These are phyloP conservation scores for Laodelphax striatellus DNA, from an alignment of 1,140 invertebrate species.

Conservation along the genomic window DNA sequence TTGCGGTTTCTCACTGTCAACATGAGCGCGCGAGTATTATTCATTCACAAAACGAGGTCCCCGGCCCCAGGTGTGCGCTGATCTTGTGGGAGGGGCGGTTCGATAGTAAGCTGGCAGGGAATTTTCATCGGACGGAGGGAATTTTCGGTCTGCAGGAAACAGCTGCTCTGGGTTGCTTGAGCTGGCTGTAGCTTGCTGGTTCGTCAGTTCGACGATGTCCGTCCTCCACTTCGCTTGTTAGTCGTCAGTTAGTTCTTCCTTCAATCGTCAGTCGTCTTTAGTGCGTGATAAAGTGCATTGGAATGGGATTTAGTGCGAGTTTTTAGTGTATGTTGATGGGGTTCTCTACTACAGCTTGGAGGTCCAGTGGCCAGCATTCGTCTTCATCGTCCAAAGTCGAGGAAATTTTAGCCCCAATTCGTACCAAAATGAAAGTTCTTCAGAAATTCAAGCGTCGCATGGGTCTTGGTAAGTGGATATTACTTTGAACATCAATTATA, in stretches of 20 bases:
- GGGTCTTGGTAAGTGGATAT: conserved; percentile 37
- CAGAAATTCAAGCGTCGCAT: conserved; percentile 44
- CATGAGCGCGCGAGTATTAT: too few relatives aligned
- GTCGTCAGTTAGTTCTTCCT: too few relatives aligned
- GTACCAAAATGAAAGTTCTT: conserved; percentile 43
- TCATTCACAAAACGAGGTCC: too few relatives aligned
- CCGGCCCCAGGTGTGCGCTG: too few relatives aligned
- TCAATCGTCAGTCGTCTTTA: not conserved
- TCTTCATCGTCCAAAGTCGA: conserved; percentile 13
- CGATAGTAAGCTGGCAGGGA: not conserved
- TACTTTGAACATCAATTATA: not conserved
- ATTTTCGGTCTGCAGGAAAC: not conserved
- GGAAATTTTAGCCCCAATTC: conserved; percentile 35
- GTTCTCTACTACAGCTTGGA: not conserved
- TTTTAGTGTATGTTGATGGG: conserved; percentile 12
- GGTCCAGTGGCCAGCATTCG: not conserved
- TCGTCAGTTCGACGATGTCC: not conserved
- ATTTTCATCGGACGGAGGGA: not conserved
- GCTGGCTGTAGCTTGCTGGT: not conserved
- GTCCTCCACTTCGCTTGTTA: too few relatives aligned
- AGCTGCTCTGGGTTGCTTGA: not conserved
- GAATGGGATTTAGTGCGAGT: not conserved
- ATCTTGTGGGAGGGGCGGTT: too few relatives aligned
- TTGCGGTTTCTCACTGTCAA: too few relatives aligned
- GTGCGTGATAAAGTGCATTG: not conserved